Base-by-base conservation (phyloP, 2,888 invertebrate species). In the Miltochrista miniata region DNA sequence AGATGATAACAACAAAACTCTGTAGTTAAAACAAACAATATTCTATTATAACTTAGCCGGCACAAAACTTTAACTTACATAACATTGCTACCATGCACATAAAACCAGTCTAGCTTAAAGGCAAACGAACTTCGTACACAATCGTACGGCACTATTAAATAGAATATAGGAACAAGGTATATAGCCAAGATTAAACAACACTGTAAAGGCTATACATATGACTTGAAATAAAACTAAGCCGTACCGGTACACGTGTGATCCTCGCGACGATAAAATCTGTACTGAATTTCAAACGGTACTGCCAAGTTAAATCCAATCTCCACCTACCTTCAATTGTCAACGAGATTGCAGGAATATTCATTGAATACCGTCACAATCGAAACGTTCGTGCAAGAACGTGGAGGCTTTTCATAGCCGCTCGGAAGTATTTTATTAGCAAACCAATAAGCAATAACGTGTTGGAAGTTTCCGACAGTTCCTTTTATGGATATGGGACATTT, bases 401-500 rank as follows among this genome's bases (percentile, higher is more conserved):
- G 60, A 60, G 56, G 71, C 71, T 71, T 76, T 83, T 77, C 66
- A 69, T 15, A 57, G 58, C 54, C 56, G 64, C 61, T 58, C 51
- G 59, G 61, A 67, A 57, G 63, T 59, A 63, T 76, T 82, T 78
- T 82, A 85, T 83, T 81, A 73, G 70, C 73, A 70, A 31, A 69
- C 75, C 74, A 79, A 79, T 82, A 75, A 72, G 61, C 59, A 59
- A 56, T 59, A 47, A 62, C 67, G 63, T 66, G 57, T 57, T 43
- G 34, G 59, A 69, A 51, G 55, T 55, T 50, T 49, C 51, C 53
- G 42, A 48, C 50, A 41, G 46, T 45, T 40, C 55, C 50, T 61
- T 65, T 62, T 57, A 64, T 61, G 48, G 58, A 49, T 64, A 64
- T 55, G 54, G 56, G 48, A 54, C 33, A 24, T 59, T 36, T 55